Conservation (phyloP, 37 sponge, comb jelly and placozoan species). For the Amphimedon queenslandica region DNA sequence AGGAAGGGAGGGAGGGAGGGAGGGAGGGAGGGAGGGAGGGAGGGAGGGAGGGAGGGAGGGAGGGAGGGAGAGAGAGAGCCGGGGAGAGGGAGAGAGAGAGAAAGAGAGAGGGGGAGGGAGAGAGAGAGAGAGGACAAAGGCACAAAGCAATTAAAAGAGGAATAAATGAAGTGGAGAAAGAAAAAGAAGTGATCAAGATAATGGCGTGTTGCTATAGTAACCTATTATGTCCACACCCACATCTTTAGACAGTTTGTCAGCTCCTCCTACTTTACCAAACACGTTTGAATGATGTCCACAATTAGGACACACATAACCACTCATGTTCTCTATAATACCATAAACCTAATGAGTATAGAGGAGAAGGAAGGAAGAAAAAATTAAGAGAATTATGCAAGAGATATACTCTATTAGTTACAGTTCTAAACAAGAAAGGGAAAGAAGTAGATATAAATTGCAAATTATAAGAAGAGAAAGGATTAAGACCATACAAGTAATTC, state of each 20-base stretch:
- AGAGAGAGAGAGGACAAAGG: too few relatives aligned
- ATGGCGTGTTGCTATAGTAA: not conserved
- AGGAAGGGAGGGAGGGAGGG: not conserved
- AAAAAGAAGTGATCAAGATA: not conserved
- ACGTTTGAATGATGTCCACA: slow-evolving; percentile 76
- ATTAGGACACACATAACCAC: slow-evolving; percentile 74
- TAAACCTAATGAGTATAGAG: slow-evolving; percentile 45
- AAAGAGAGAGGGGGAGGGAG: too few relatives aligned
- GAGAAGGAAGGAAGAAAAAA: too few relatives aligned
- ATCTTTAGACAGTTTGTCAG: slow-evolving; percentile 44
- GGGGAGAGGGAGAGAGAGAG: too few relatives aligned
- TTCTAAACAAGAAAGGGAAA: not conserved
- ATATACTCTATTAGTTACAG: too few relatives aligned
- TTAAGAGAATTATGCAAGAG: not conserved
- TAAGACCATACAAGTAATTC: not conserved
- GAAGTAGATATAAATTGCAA: not conserved
- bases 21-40: too few relatives aligned
- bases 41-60: too few relatives aligned
- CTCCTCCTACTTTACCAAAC: slow-evolving; percentile 89
- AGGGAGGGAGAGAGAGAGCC: too few relatives aligned
- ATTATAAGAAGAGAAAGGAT: not conserved
- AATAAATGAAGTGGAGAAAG: too few relatives aligned
- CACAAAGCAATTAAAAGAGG: too few relatives aligned
- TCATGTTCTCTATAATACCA: slow-evolving; percentile 95
- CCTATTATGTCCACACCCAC: slow-evolving; percentile 54